These are phyloP conservation scores for Peromyscus californicus DNA, from an alignment of 2,113 vertebrate species.

Conservation along the genomic window DNA sequence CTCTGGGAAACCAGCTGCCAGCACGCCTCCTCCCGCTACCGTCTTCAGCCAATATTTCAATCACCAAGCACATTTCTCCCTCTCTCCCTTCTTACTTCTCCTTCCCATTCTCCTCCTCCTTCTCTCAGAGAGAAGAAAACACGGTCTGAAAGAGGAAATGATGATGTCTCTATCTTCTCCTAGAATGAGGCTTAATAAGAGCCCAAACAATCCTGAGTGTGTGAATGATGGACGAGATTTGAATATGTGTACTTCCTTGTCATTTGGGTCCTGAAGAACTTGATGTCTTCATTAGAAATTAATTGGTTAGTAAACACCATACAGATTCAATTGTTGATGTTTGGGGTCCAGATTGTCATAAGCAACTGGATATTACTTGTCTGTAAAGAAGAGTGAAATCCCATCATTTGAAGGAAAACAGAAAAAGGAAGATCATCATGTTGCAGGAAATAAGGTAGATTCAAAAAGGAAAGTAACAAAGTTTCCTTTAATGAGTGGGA, in stretches of 20 bases:
- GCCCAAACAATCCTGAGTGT: not conserved
- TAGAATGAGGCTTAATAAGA: not conserved
- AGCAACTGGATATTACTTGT: not conserved
- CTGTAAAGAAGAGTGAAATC: not conserved
- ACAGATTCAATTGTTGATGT: not conserved
- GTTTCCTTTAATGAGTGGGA: not conserved
- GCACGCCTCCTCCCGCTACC: not conserved
- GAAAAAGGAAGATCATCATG: not conserved
- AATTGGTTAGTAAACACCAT: not conserved
- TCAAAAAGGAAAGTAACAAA: not conserved
- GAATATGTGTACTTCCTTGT: not conserved
- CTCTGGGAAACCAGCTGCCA: not conserved
- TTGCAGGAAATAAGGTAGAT: not conserved
- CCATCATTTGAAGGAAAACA: not conserved
- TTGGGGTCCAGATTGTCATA: not conserved
- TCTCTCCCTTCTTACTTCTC: not conserved
- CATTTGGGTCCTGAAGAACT: conserved; percentile 5
- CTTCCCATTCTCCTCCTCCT: not conserved
- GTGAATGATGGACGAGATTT: not conserved
- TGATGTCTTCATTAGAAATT: not conserved
- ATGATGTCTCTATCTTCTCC: not conserved
- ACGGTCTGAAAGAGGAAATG: not conserved
- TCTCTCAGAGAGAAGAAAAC: not conserved
- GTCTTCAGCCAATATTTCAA: conserved; percentile 61
- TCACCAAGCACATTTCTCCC: not conserved